Evolutionary conservation across 37 sponge, comb jelly and placozoan species (phyloP), one percentile per base, ranked within the genome.

Genomic region (Cliona cf. orientalis): DNA sequence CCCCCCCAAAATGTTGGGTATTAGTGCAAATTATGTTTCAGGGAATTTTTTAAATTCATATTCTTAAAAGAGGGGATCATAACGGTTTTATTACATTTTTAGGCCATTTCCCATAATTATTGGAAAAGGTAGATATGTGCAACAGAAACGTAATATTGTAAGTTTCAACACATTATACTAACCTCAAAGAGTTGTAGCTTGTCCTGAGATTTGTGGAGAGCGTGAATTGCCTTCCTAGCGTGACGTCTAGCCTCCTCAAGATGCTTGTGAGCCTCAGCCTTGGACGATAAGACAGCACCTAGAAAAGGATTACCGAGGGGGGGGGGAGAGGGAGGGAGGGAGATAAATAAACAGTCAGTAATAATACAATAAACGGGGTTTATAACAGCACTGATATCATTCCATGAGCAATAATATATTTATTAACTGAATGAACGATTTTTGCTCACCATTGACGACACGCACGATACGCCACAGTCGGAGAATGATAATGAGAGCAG

Each of bases 401-500:
- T 19, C 14, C 14, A 49, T 49, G 53, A 19, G 14, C 53, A 49
- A 19, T 9, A 14, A 49, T 14, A 49, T 19, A 49, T 49, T 19
- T 49, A 19, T 19, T 49, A 19, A 49, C 53, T 19, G 53, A 49
- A 14, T 49, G 14, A 49, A 49, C 14, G 53, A 14, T 49, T 49
- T 49, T 9, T 14, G 14, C 53, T 49, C 14, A 49, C 53, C 53
- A 49, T 49, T 49, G 53, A 49, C 53, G 14, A 49, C 14, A 49
- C 53, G 53, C 9, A 49, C 14, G 14, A 49, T 14, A 49, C 53
- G 53, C 53, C 53, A 49, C 53, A 49, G 53, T 14, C 53, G 71
- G 25, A 94, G 86, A 12, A 97, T 35, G 28, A 97, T 94, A 55
- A 97, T 75, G 4, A 97, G 83, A 53, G 76, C 69, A 34, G 83